Conservation (phyloP, 2,113 vertebrate genomes). For the Gymnogyps californianus region DNA sequence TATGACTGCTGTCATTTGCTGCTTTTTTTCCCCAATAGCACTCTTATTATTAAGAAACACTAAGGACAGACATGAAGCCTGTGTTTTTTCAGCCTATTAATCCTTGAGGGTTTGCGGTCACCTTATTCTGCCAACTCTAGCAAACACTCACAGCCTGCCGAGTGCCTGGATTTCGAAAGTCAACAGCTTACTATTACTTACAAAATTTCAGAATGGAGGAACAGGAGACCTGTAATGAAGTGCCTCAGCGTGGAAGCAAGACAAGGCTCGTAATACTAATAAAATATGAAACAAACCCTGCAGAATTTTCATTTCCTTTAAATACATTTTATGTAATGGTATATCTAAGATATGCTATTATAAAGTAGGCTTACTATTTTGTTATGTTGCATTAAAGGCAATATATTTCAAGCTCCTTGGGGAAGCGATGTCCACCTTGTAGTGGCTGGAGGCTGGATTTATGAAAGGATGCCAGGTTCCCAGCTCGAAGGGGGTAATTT, state of each 20-base stretch:
- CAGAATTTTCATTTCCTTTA: background rate
- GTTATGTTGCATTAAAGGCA: background rate
- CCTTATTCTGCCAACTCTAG: no score
- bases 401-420: background rate
- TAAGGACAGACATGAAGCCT: no score
- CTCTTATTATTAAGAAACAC: no score
- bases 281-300: background rate
- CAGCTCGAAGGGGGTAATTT: background rate
- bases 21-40: no score
- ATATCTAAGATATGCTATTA: background rate
- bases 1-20: no score
- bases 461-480: no score
- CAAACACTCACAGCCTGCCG: no score
- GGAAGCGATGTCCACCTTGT: background rate
- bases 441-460: background rate
- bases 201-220: background rate
- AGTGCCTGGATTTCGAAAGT: no score
- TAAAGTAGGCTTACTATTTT: background rate
- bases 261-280: background rate
- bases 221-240: background rate
- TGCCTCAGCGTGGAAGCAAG: background rate
- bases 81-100: no score
- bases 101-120: no score
- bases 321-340: background rate
- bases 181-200: no score